Evolutionary conservation across 2,888 invertebrate genomes (phyloP), one percentile per base, ranked within the genome.

Genomic region (Frankliniella fusca): DNA sequence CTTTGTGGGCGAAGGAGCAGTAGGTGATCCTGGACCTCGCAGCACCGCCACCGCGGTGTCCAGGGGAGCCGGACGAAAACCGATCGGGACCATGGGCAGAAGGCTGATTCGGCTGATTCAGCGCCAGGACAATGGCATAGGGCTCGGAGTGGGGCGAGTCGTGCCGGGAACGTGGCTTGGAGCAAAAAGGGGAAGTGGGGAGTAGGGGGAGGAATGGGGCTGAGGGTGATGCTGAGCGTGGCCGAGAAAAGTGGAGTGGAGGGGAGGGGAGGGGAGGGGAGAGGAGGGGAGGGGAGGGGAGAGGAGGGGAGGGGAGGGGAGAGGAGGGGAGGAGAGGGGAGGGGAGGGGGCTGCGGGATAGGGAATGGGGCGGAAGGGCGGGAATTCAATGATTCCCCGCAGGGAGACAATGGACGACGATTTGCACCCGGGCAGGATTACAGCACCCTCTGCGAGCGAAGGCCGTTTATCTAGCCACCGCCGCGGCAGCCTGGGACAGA

Each of bases 291-390:
- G 65, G 20, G 65, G 15, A 65, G 65, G 20, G 20, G 15, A 20
- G 65, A 65, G 65, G 12, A 9, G 10, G 50, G 10, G 50, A 9
- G 10, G 50, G 10, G 50, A 12, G 50, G 50, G 50, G 54, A 18
- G 38, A 38, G 8, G 8, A 18, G 54, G 2, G 54, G 54, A 54
- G 54, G 2, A n/a, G 65, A 65, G 70, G 70, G 70, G 23, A 7
- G 3, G 83, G n/a, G 83, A 80, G 54, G 70, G 82, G 28, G 86
- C 87, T 7, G 54, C 54, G 54, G 54, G 54, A 8, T 20, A 54
- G 54, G 11, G 54, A 80, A 80, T 12, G 54, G 80, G 48, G 80
- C 48, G 70, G 80, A n/a, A 18, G 81, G 27, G 48, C 80, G 10
- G 70, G 83, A 70, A 27, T 54, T 27, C 70, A 76, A 76, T 76